A percentile compares a stretch with the other conserved stretches of the same genome.
Evolutionary conservation across 1,140 invertebrate species (phyloP).

Genomic region (Plutomurus gul): DNA sequence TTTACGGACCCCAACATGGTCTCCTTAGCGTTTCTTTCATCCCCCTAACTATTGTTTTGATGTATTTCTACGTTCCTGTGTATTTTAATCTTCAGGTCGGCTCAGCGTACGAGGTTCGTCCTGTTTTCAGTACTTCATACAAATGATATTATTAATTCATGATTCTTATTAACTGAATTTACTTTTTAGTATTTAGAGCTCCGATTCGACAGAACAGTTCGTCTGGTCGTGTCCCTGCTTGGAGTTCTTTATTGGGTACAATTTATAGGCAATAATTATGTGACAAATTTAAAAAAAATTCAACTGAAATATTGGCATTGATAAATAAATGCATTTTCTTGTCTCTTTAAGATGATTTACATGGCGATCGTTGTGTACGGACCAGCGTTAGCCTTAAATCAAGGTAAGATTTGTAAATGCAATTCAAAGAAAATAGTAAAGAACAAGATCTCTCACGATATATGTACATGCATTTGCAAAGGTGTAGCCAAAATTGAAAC

Average conservation of each 20-base stretch:
- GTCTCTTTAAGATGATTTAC: slow-evolving; percentile 73
- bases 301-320: too few relatives aligned
- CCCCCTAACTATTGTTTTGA: slow-evolving; percentile 76
- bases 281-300: too few relatives aligned
- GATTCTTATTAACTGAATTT: not conserved
- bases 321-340: too few relatives aligned
- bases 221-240: not conserved
- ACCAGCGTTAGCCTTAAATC: slow-evolving; percentile 85
- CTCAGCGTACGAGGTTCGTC: slow-evolving; percentile 80
- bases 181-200: slow-evolving; percentile 9
- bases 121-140: not conserved
- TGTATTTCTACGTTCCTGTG: slow-evolving; percentile 84
- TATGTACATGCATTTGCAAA: too few relatives aligned
- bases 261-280: too few relatives aligned
- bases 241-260: not conserved
- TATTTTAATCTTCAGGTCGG: slow-evolving; percentile 85
- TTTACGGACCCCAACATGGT: slow-evolving; percentile 70
- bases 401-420: slow-evolving; percentile 72
- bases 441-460: not conserved
- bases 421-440: not conserved
- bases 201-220: not conserved
- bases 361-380: slow-evolving; percentile 89
- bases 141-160: not conserved
- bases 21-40: slow-evolving; percentile 69
- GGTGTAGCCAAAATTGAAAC: too few relatives aligned